Evolutionary conservation across 2,113 vertebrate genomes (phyloP), one percentile per base, ranked within the genome.

Genomic region (Eulacestoma nigropectus): DNA sequence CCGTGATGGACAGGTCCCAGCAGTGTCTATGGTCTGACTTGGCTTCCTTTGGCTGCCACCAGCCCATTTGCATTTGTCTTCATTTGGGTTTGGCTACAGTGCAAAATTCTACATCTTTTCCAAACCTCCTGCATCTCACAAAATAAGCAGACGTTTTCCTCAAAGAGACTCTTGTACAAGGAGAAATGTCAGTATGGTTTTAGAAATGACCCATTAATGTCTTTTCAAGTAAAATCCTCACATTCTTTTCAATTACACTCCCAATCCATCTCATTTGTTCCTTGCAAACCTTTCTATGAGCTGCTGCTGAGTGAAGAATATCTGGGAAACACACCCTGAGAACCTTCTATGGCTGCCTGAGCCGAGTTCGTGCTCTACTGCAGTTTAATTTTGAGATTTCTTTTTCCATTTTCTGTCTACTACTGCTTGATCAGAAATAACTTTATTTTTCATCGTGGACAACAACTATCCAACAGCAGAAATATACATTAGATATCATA

Each of bases 1-100:
- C 35, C 13, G 9, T 93, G 94, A 96, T 73, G 69, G 65, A 81
- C 83, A 84, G 62, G 73, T 89, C 69, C 86, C 88, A 92, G 1
- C 64, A 93, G 83, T 60, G 46, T 33, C 85, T 84, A 53, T 53
- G 90, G 29, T 72, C 87, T 96, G 80, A 52, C 80, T 95, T 60
- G 83, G 92, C 80, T 89, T 88, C 76, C 52, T 88, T 55, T 93
- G 85, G 56, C 55, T 64, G 79, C 57, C 53, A 60, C 46, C 56
- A 62, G 46, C 84, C 46, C 46, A 41, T 81, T 96, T 94, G 78
- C 73, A 95, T 95, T 95, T 89, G 60, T 93, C 95, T 93, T 97
- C 79, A 89, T 96, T 90, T 90, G 79, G 73, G 72, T 92, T 96
- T 96, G 95, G 96, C 86, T 52, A 44, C 65, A 53, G 57, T 50